Evolutionary conservation across 35 echinoderm and acorn worm genomes (phyloP).

Genomic region (Eucidaris tribuloides): DNA sequence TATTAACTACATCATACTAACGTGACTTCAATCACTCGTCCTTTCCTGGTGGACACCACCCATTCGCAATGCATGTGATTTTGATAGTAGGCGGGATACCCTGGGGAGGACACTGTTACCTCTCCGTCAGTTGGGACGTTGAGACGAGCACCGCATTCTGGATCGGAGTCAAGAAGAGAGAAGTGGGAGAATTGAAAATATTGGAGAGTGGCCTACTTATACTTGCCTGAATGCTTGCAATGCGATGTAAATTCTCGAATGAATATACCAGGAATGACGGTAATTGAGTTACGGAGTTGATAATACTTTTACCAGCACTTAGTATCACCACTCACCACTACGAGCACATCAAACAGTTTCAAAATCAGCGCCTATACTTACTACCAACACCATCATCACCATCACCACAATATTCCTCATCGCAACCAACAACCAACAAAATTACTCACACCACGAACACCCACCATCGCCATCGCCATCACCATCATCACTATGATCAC

Average conservation of each 20-base stretch:
- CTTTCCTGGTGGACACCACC: conserved; percentile 23
- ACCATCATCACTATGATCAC: not conserved
- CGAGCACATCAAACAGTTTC: too few species aligned
- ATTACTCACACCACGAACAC: not conserved
- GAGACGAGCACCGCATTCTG: conserved; percentile 25
- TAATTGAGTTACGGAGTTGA: too few species aligned
- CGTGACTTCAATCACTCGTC: conserved; percentile 37
- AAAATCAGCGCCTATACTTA: too few species aligned
- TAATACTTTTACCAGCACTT: too few species aligned
- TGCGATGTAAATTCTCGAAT: not conserved
- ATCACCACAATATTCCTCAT: not conserved
- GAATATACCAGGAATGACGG: too few species aligned
- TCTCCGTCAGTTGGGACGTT: not conserved
- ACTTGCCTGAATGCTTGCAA: not conserved
- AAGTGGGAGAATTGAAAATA: not conserved
- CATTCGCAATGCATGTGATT: conserved; percentile 18
- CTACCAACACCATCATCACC: too few species aligned
- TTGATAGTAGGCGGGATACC: conserved; percentile 13
- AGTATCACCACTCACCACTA: too few species aligned
- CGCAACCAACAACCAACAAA: too few species aligned
- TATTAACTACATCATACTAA: too few species aligned
- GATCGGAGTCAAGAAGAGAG: not conserved
- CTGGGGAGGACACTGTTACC: not conserved
- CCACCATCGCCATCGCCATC: not conserved
- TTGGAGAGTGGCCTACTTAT: not conserved